phyloP scores from a whole-genome alignment of 2,888 invertebrate genomes.

The Xanthia togata region DNA sequence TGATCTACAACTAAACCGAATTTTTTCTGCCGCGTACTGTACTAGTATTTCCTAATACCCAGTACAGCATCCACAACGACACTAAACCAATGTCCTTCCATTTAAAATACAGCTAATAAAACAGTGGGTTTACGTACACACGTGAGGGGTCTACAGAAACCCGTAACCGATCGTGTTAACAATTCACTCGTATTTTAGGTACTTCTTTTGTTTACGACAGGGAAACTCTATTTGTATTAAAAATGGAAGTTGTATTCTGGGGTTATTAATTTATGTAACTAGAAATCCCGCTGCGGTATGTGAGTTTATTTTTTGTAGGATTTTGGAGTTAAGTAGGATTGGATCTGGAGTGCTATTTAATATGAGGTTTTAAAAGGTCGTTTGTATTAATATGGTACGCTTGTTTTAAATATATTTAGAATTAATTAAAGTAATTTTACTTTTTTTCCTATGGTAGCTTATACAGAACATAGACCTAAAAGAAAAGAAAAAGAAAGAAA shows the following conservation, averaged over 20 bases:
- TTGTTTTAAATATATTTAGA: conserved; percentile 21
- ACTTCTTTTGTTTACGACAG: conserved; percentile 17
- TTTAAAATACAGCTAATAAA: conserved; percentile 37
- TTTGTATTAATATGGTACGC: conserved; percentile 9
- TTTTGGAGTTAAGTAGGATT: neutral
- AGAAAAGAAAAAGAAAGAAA: too few species aligned
- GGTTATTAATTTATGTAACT: conserved; percentile 31
- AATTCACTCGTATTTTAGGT: conserved; percentile 25
- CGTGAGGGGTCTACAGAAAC: neutral
- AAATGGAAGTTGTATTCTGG: conserved; percentile 28
- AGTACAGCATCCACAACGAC: neutral
- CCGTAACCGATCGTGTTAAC: conserved; percentile 12
- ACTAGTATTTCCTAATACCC: neutral
- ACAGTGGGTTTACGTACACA: conserved; percentile 4
- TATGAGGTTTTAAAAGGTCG: neutral
- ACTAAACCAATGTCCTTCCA: conserved; percentile 4
- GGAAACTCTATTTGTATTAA: conserved; percentile 23
- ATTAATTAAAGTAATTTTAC: neutral
- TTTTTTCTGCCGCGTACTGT: too few species aligned
- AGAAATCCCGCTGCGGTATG: neutral
- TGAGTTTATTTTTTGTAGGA: neutral
- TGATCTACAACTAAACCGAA: too few species aligned
- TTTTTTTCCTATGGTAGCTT: neutral
- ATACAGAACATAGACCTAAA: neutral
- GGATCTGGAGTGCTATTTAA: neutral